phyloP scores from a whole-genome alignment of 2,797 vertebrate species.

The Muraenolepis orangiensis region DNA sequence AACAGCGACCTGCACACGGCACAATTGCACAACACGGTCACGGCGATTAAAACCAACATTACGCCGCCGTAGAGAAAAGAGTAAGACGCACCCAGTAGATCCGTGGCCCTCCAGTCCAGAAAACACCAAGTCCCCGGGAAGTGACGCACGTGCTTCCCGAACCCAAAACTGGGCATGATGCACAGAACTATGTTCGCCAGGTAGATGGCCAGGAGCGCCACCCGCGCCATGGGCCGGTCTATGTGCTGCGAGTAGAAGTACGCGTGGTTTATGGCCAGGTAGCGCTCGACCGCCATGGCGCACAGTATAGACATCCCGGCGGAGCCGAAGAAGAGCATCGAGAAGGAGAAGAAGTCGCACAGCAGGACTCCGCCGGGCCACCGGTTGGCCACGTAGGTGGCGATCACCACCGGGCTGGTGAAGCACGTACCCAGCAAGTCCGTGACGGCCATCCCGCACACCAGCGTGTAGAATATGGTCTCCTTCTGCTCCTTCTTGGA shows the following conservation, averaged over 20 bases:
- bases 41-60: conserved; percentile 72
- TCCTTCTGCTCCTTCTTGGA: conserved; percentile 81
- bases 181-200: conserved; percentile 71
- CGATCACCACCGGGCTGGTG: conserved; percentile 81
- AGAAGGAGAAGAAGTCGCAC: conserved; percentile 82
- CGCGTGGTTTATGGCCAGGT: conserved; percentile 79
- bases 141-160: conserved; percentile 72
- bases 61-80: conserved; percentile 77
- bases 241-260: conserved; percentile 79
- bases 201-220: conserved; percentile 68
- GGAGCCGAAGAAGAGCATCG: conserved; percentile 81
- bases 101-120: conserved; percentile 75
- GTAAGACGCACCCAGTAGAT: conserved; percentile 69
- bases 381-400: conserved; percentile 68
- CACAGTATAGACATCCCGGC: conserved; percentile 80
- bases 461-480: conserved; percentile 79
- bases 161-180: conserved; percentile 77
- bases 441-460: conserved; percentile 81
- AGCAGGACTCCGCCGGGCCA: conserved; percentile 76
- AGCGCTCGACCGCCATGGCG: conserved; percentile 80
- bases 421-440: conserved; percentile 80
- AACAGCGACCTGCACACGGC: conserved; percentile 77
- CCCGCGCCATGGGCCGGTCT: conserved; percentile 70
- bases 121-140: conserved; percentile 81
- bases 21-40: conserved; percentile 74